These are phyloP conservation scores for Cistogaster globosa DNA, from an alignment of 2,888 invertebrate genomes.

Conservation along the genomic window DNA sequence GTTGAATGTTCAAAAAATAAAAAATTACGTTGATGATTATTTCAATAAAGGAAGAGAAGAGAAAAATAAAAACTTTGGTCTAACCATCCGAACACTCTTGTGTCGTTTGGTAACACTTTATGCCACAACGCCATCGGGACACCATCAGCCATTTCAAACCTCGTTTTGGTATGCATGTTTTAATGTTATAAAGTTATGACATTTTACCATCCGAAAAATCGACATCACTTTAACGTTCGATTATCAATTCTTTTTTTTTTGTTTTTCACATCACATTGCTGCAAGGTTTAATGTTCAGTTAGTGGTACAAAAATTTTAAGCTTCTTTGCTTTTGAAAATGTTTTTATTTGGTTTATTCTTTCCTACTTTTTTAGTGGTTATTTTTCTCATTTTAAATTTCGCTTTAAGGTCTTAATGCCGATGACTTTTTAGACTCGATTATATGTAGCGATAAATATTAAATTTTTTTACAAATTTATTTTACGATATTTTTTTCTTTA, in stretches of 20 bases:
- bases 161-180: slow-evolving; percentile 46
- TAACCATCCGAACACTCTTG: background rate
- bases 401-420: slow-evolving; percentile 64
- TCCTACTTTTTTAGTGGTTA: slow-evolving; percentile 31
- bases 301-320: slow-evolving; percentile 19
- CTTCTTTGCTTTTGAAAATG: slow-evolving; percentile 16
- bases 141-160: background rate
- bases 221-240: slow-evolving; percentile 63
- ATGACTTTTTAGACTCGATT: slow-evolving; percentile 58
- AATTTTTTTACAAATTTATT: slow-evolving; percentile 14
- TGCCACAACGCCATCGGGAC: background rate
- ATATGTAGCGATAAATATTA: slow-evolving; percentile 65
- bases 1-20: slow-evolving; percentile 51
- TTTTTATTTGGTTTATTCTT: slow-evolving; percentile 34
- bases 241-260: slow-evolving; percentile 56
- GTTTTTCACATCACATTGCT: slow-evolving; percentile 38
- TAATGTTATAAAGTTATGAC: slow-evolving; percentile 58
- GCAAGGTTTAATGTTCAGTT: slow-evolving; percentile 48
- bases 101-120: slow-evolving; percentile 22
- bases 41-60: background rate
- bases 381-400: slow-evolving; percentile 59
- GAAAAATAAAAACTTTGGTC: no score
- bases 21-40: slow-evolving; percentile 27
- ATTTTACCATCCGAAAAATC: slow-evolving; percentile 60
- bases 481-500: background rate